Conservation (phyloP, 2,113 vertebrate genomes). For the Pandion haliaetus region DNA sequence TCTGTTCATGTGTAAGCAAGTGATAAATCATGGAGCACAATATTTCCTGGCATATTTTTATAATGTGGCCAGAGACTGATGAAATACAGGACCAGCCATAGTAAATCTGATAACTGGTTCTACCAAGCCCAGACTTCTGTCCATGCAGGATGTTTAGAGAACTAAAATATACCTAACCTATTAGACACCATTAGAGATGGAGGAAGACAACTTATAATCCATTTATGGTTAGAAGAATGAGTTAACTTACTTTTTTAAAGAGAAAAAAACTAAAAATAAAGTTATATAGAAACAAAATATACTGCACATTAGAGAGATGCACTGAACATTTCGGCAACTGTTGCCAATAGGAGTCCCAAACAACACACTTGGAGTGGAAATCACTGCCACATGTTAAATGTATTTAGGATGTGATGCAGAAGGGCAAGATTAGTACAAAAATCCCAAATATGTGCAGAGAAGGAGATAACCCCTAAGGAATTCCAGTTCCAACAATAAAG, state of each 20-base stretch:
- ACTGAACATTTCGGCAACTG: neutral
- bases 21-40: slow-evolving; percentile 8
- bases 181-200: neutral
- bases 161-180: neutral
- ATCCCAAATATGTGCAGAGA: slow-evolving; percentile 26
- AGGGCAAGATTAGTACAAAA: slow-evolving; percentile 33
- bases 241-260: neutral
- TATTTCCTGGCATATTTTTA: slow-evolving; percentile 36
- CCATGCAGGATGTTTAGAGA: neutral
- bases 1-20: neutral
- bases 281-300: neutral
- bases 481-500: slow-evolving; percentile 26
- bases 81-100: neutral
- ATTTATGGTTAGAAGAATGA: neutral
- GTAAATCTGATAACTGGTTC: slow-evolving; percentile 8
- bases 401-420: slow-evolving; percentile 50
- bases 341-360: neutral
- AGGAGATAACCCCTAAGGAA: slow-evolving; percentile 38
- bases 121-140: slow-evolving; percentile 19
- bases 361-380: slow-evolving; percentile 22
- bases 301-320: neutral
- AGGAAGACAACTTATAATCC: neutral
- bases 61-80: neutral
- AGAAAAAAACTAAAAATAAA: neutral
- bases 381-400: slow-evolving; percentile 51